Base-by-base conservation (phyloP, 2,888 invertebrate genomes). In the Eilema caniola region DNA sequence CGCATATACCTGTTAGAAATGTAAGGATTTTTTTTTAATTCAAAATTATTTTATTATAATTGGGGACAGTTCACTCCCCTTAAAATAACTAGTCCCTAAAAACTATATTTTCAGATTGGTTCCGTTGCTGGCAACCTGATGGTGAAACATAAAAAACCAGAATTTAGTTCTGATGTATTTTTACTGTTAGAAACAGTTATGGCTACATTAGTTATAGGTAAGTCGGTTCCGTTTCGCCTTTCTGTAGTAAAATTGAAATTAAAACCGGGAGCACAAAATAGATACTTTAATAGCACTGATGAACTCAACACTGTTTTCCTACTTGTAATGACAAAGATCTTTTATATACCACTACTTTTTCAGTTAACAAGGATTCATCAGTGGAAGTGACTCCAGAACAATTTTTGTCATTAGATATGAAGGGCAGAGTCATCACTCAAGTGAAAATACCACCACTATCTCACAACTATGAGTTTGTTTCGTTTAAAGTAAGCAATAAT, bases 1-100 rank as follows among this genome's bases (percentile, higher is more conserved):
- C 97, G 20, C 97, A 97, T 88, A 96, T 97, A 66, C 96, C 97
- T 23, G 96, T 98, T 2, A 93, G 97, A 92, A 98, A 98, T 90
- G 97, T 97, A 91, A 95, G 96, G 12, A 12, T 1, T 37, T 37
- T 12, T n/a, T n/a, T n/a, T n/a, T n/a, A n/a, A n/a, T n/a, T n/a
- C n/a, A n/a, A n/a, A n/a, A n/a, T n/a, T n/a, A n/a, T n/a, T n/a
- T n/a, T n/a, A n/a, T n/a, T n/a, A n/a, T n/a, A n/a, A n/a, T n/a
- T n/a, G n/a, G n/a, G n/a, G n/a, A n/a, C n/a, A n/a, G n/a, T n/a
- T n/a, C n/a, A n/a, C n/a, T n/a, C n/a, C n/a, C n/a, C n/a, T n/a
- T n/a, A n/a, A 28, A 28, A 28, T 28, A 28, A 28, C 28, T 28
- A n/a, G n/a, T n/a, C n/a, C n/a, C n/a, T n/a, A n/a, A n/a, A n/a